Conservation (phyloP, 2,888 invertebrate species). For the Neocrepidodera transversa region DNA sequence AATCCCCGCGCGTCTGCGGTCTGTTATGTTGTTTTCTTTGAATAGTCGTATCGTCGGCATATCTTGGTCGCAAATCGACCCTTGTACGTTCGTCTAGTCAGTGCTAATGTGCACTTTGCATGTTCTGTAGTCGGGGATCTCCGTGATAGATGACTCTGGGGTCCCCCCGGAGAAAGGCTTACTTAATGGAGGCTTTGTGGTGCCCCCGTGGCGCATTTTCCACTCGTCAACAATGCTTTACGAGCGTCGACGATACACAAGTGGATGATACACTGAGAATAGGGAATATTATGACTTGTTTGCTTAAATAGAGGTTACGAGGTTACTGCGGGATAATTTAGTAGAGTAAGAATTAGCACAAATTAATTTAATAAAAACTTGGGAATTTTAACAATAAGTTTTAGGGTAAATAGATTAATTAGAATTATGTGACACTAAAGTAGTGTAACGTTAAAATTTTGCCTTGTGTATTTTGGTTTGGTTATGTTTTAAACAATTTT, state of each 20-base stretch:
- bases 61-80: slow-evolving; percentile 47
- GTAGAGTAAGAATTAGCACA: too few relatives aligned
- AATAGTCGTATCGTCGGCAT: slow-evolving; percentile 27
- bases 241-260: not conserved
- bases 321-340: too few relatives aligned
- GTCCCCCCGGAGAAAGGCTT: slow-evolving; percentile 46
- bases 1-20: slow-evolving; percentile 20
- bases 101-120: slow-evolving; percentile 56
- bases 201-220: slow-evolving; percentile 30
- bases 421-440: too few relatives aligned
- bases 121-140: slow-evolving; percentile 45
- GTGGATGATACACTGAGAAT: not conserved
- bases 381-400: too few relatives aligned
- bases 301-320: not conserved
- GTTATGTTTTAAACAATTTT: too few relatives aligned
- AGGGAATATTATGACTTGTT: not conserved
- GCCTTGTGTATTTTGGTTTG: too few relatives aligned
- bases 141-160: slow-evolving; percentile 47
- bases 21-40: slow-evolving; percentile 32
- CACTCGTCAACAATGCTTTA: slow-evolving; percentile 18
- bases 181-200: slow-evolving; percentile 44
- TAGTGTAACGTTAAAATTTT: too few relatives aligned
- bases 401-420: too few relatives aligned
- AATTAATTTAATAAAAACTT: too few relatives aligned
- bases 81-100: slow-evolving; percentile 47